phyloP scores from a whole-genome alignment of 1,140 invertebrate species.

The Melanaphis sacchari region DNA sequence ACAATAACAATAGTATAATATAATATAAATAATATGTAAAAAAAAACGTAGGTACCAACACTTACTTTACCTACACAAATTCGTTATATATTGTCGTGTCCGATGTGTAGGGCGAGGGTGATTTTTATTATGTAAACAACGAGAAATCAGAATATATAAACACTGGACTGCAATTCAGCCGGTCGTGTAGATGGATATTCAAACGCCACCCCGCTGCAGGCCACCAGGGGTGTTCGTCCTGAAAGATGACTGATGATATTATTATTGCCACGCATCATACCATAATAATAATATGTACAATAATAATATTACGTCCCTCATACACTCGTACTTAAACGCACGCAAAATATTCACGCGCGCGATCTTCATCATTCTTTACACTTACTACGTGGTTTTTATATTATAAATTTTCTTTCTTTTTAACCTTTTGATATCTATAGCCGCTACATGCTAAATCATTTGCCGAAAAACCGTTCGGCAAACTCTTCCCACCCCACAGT shows the following conservation, averaged over 20 bases:
- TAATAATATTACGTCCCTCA: not conserved
- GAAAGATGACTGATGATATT: not conserved
- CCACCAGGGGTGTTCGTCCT: not conserved
- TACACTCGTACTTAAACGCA: not conserved
- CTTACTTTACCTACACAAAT: not conserved
- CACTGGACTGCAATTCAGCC: not conserved
- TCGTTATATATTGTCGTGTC: not conserved
- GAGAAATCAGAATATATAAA: not conserved
- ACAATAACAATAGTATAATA: not conserved
- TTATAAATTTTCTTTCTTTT: not conserved
- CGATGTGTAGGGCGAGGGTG: not conserved
- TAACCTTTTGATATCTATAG: not conserved
- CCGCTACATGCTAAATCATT: conserved; percentile 19
- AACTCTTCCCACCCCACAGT: not conserved
- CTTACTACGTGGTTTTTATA: not conserved
- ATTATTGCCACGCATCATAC: not conserved
- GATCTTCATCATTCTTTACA: not conserved
- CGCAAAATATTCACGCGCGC: not conserved
- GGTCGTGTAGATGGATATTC: not conserved
- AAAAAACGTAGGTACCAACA: not conserved
- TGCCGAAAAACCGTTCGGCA: not conserved
- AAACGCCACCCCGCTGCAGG: not conserved
- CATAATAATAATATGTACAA: not conserved
- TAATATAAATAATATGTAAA: not conserved
- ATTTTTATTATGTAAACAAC: conserved; percentile 20